A percentile compares a stretch with the other conserved stretches of the same genome.
Conservation (phyloP, 1,140 invertebrate genomes). For the Metopolophium dirhodum region DNA sequence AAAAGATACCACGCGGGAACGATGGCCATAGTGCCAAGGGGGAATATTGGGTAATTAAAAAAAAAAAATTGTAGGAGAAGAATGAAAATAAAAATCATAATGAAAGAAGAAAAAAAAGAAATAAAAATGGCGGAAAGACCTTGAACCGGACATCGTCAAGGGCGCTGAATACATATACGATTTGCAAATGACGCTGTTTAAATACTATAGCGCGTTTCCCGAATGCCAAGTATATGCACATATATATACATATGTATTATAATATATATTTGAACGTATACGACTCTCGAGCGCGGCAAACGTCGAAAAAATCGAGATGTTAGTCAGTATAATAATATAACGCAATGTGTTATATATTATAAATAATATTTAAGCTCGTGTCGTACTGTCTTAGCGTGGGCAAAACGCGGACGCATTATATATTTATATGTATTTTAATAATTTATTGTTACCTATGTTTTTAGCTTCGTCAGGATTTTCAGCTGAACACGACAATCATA, state of each 20-base stretch:
- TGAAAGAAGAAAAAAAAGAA: conserved; percentile 30
- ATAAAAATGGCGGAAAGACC: conserved; percentile 48
- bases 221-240: conserved; percentile 25
- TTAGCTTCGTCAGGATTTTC: not conserved
- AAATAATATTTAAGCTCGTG: not conserved
- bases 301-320: not conserved
- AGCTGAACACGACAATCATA: not conserved
- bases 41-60: conserved; percentile 35
- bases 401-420: not conserved
- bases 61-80: conserved; percentile 16
- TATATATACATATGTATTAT: not conserved
- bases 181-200: conserved; percentile 50
- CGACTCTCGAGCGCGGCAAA: not conserved
- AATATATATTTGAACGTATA: not conserved
- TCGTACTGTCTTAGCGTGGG: not conserved
- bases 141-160: conserved; percentile 56
- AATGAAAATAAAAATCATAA: conserved; percentile 40
- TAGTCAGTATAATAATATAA: not conserved
- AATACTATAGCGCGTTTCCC: conserved; percentile 44
- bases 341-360: not conserved
- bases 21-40: not conserved
- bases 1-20: not conserved
- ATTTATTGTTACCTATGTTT: not conserved
- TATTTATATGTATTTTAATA: not conserved
- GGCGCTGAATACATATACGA: conserved; percentile 40